Conservation (phyloP, 1,140 invertebrate species). For the Neodiprion virginianus region DNA sequence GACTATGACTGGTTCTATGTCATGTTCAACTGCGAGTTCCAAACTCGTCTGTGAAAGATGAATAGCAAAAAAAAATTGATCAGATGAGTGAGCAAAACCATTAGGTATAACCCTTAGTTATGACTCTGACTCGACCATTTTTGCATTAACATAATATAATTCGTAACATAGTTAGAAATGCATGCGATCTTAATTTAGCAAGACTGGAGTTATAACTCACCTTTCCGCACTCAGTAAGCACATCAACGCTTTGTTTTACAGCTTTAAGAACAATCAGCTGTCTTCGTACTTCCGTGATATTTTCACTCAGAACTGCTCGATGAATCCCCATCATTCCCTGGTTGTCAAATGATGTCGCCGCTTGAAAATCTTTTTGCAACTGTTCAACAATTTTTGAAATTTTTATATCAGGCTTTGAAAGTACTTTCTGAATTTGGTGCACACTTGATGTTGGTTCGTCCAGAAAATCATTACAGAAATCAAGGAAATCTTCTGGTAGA, state of each 20-base stretch:
- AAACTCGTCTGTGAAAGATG: slow-evolving; percentile 41
- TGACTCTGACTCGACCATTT: background rate
- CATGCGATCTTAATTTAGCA: background rate
- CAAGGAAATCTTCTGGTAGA: background rate
- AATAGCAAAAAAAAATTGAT: background rate
- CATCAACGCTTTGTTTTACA: slow-evolving; percentile 35
- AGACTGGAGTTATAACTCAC: slow-evolving; percentile 26
- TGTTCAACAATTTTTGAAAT: slow-evolving; percentile 26
- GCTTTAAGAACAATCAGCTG: slow-evolving; percentile 37
- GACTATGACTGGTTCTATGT: slow-evolving; percentile 33
- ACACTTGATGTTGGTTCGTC: background rate
- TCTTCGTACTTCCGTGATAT: slow-evolving; percentile 33
- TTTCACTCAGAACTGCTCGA: slow-evolving; percentile 36
- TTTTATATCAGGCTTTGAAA: background rate
- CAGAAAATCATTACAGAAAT: background rate
- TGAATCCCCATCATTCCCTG: slow-evolving; percentile 46
- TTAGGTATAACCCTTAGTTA: too few species aligned
- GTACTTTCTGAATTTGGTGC: background rate
- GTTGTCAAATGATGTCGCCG: slow-evolving; percentile 31
- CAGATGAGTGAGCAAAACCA: too few species aligned
- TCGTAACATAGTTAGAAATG: too few species aligned
- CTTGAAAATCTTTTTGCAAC: slow-evolving; percentile 35
- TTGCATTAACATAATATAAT: slow-evolving; percentile 12
- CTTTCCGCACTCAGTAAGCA: slow-evolving; percentile 29
- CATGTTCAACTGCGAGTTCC: slow-evolving; percentile 40